Conservation (phyloP, 2,888 invertebrate species). For the Hydropsyche betteni region DNA sequence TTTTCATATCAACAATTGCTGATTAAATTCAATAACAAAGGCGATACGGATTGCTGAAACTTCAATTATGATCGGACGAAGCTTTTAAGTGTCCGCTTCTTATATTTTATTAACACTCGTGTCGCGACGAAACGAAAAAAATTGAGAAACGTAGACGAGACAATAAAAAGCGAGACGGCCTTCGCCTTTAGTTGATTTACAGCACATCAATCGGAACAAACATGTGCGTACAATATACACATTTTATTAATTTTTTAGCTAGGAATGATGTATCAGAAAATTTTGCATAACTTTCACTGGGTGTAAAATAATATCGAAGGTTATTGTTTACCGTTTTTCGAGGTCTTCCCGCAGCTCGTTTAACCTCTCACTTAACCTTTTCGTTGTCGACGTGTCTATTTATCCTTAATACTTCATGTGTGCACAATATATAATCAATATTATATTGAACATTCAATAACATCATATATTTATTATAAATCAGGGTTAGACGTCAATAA, state of each 20-base stretch:
- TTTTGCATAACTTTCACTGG: no score
- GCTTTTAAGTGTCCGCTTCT: background rate
- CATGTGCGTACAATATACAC: no score
- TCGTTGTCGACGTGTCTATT: background rate
- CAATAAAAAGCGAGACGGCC: background rate
- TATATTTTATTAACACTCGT: background rate
- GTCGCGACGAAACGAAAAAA: background rate
- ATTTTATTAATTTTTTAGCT: no score
- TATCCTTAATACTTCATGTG: no score
- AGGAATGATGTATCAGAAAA: no score
- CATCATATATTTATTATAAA: no score
- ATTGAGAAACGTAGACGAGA: conserved; percentile 5
- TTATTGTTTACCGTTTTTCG: conserved; percentile 15
- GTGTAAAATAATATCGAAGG: background rate
- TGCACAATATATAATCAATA: no score
- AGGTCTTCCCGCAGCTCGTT: conserved; percentile 13
- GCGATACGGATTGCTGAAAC: conserved; percentile 21
- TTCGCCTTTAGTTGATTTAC: conserved; percentile 5
- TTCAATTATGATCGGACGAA: conserved; percentile 14
- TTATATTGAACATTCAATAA: no score
- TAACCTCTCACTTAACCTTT: conserved; percentile 32
- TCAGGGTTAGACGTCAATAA: no score
- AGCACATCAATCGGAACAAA: no score
- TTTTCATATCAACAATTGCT: conserved; percentile 30
- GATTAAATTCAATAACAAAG: conserved; percentile 29